These are phyloP conservation scores for Amblyjoppa proteus DNA, from an alignment of 2,888 invertebrate species.

Conservation along the genomic window DNA sequence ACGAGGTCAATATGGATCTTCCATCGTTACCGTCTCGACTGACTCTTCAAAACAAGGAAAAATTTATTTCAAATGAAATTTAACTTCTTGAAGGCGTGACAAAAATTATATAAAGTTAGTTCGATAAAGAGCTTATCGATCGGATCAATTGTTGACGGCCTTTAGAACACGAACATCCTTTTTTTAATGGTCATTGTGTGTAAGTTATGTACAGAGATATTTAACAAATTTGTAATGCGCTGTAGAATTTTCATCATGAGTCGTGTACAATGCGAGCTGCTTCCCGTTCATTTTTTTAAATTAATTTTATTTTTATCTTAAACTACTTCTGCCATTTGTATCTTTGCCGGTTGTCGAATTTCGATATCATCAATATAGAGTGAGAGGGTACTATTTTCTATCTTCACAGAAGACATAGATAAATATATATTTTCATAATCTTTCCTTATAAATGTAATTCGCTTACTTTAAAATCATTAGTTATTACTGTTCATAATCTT, in stretches of 20 bases:
- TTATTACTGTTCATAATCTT: conserved; percentile 84
- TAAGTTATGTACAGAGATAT: conserved; percentile 81
- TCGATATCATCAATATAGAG: conserved; percentile 84
- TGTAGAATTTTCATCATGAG: conserved; percentile 73
- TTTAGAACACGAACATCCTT: conserved; percentile 76
- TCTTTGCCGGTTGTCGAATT: conserved; percentile 77
- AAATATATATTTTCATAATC: conserved; percentile 86
- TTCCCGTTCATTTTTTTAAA: conserved; percentile 62
- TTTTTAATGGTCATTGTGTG: conserved; percentile 75
- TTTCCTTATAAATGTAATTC: conserved; percentile 85
- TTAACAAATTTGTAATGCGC: conserved; percentile 78
- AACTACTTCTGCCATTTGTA: conserved; percentile 81
- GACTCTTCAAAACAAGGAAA: conserved; percentile 27
- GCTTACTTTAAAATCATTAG: conserved; percentile 84
- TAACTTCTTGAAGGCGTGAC: conserved; percentile 28
- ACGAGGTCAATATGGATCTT: conserved; percentile 28
- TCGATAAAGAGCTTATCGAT: conserved; percentile 65
- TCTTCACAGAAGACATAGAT: conserved; percentile 86
- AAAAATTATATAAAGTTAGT: conserved; percentile 65
- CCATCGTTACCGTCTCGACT: conserved; percentile 16
- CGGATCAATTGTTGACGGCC: conserved; percentile 64
- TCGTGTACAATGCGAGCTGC: conserved; percentile 79
- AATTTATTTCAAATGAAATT: conserved; percentile 40
- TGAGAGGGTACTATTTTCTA: conserved; percentile 85
- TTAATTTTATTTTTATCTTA: conserved; percentile 71